Conservation (phyloP, 2,113 vertebrate species). For the Pogonocichla stellata region DNA sequence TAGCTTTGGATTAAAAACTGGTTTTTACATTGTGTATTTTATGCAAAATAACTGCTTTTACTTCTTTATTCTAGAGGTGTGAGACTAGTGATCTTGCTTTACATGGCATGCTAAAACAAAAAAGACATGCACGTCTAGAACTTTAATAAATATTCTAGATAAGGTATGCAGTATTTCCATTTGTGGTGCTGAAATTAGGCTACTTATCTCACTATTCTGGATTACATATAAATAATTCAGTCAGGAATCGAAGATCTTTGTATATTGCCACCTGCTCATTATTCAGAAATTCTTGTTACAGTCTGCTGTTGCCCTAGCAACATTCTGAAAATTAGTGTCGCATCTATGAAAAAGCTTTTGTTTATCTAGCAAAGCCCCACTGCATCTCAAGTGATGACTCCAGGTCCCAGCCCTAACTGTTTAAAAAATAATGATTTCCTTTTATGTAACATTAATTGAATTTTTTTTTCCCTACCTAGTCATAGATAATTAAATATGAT, state of each 20-base stretch:
- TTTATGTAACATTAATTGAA: not conserved
- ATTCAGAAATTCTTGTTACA: slow-evolving; percentile 53
- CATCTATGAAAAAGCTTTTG: slow-evolving; percentile 41
- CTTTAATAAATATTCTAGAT: not conserved
- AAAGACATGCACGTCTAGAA: not conserved
- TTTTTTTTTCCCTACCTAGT: not conserved
- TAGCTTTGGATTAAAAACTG: not conserved
- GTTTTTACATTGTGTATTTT: not conserved
- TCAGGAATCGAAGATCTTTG: not conserved
- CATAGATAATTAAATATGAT: not conserved
- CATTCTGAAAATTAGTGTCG: slow-evolving; percentile 55
- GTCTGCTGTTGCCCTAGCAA: slow-evolving; percentile 59
- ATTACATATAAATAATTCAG: slow-evolving; percentile 43
- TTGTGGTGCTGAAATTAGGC: not conserved
- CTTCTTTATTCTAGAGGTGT: not conserved
- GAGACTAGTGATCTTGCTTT: not conserved
- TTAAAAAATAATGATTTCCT: not conserved
- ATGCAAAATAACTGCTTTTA: not conserved
- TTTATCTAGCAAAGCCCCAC: slow-evolving; percentile 25
- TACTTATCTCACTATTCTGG: not conserved
- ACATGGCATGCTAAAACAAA: not conserved
- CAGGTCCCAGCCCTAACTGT: not conserved
- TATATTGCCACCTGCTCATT: slow-evolving; percentile 57
- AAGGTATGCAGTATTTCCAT: not conserved
- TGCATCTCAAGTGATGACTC: not conserved